Evolutionary conservation across 2,888 invertebrate genomes (phyloP), one percentile per base, ranked within the genome.

Genomic region (Dolichopus griseipennis): DNA sequence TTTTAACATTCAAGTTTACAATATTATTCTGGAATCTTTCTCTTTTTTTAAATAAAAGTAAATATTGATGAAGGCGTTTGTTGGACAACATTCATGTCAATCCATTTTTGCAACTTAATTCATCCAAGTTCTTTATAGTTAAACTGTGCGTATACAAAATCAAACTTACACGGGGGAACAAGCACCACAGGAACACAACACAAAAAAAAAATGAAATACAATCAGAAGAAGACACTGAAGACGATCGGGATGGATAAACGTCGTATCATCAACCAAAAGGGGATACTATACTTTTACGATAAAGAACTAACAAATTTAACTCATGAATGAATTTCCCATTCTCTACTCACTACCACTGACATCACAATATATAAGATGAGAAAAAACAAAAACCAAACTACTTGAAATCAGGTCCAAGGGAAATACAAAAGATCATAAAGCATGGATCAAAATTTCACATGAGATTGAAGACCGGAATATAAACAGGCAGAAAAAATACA

Each of bases 51-150:
- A 52, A 18, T 52, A 52, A 41, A 52, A 37, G 37, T 37, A 37
- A 41, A 52, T 52, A 52, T 52, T 52, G 52, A 52, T 52, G 52
- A 52, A 52, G 52, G 52, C 52, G 52, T 52, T 52, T n/a, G 18
- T 52, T 52, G 52, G 52, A 52, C 52, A 52, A 52, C 52, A 52
- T 52, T 52, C 52, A 52, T 52, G 52, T 52, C 52, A 52, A 52
- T 52, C n/a, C 18, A 52, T 52, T 52, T 52, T 52, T 52, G 52
- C 52, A 52, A 52, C 52, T 52, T 52, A 52, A 52, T 52, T 52
- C 52, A 15, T 18, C 15, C 27, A 27, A 27, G 27, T 27, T 27
- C 27, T 27, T 27, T 27, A n/a, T n/a, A 27, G 27, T 27, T 27
- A 27, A 27, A 12, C 37, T 10, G 8, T 37, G 37, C 3, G 37